Base-by-base conservation (phyloP, 2,888 invertebrate species). In the Drosophila ustulata region DNA sequence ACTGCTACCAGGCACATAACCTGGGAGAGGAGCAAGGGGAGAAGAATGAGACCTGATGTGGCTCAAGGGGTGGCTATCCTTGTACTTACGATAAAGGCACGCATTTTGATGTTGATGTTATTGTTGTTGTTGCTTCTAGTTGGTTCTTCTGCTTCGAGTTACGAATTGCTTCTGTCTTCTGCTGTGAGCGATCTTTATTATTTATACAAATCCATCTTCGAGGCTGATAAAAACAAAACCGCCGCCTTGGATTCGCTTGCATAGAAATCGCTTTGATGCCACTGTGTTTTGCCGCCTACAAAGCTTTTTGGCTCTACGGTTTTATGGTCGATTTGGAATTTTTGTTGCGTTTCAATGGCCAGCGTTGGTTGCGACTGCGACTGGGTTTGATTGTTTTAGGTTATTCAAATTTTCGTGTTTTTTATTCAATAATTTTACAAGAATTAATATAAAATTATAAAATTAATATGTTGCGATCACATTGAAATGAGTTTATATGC, bases 141-240 rank as follows among this genome's bases (percentile, higher is more conserved):
- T 77, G 72, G 75, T 83, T 86, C 80, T 88, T 71, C 75, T 70
- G 58, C 66, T 71, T 71, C 73, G 80, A 82, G 77, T 55, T 63
- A 52, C 76, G 65, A 83, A 64, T 67, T 73, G 78, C 77, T 84
- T 89, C 83, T 88, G 88, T 75, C 67, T 76, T 69, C 66, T 74
- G 74, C 63, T 71, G 58, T 73, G 49, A 46, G 52, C 82, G 73
- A 82, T 84, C 83, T 78, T 88, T 88, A 82, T 82, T 88, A 88
- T 88, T 89, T 87, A 87, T 85, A 88, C 89, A 80, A 85, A 85
- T 77, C 85, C 77, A 80, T 87, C 85, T 85, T 76, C 76, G 77
- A 76, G 65, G 76, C 75, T 85, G 87, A 83, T 81, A 81, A 86
- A 83, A 71, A 67, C 82, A 81, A 83, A 77, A 75, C 87, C 70